Base-by-base conservation (phyloP, 2,113 vertebrate genomes). In the Pedetes capensis region DNA sequence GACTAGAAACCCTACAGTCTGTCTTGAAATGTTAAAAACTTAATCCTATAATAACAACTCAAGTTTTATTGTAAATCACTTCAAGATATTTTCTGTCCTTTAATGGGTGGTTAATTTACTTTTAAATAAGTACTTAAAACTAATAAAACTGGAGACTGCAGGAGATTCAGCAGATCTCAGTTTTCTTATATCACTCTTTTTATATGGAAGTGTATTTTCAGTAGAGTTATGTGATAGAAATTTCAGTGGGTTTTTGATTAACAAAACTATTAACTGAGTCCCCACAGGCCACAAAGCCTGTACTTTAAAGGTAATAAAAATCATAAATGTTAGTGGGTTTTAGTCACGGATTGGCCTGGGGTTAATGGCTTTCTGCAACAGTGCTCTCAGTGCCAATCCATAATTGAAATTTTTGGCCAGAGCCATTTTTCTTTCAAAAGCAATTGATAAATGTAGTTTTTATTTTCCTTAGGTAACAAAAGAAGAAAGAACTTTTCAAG, bases 401-500 rank as follows among this genome's bases (percentile, higher is more conserved):
- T 96, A 95, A 96, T 95, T 95, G 72, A 96, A 92, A 47, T 91
- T 94, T 95, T 94, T 93, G 49, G 93, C 92, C 68, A 95, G 79
- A 95, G 23, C 63, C 81, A 88, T 97, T 89, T 96, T 97, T 97
- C 95, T 96, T 96, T 93, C 81, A 95, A 91, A 71, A 93, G 47
- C 66, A 94, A 6, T 89, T 97, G 69, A 92, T 71, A 79, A 96
- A 90, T 97, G 51, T 42, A 79, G 37, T 95, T 94, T 95, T 96
- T 89, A 79, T 96, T 92, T 94, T 95, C 29, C 78, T 92, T 96
- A 99, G 99, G 99, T 99, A 96, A 99, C 99, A 96, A 99, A 99
- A 98, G 99, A 99, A 96, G 98, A 99, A 95, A 99, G 99, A 98
- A 99, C 99, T 84, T 99, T 99, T 97, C 99, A 99, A 95, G 99